phyloP scores from a whole-genome alignment of 92 coral and sea anemone species.

The Muricea muricata region DNA sequence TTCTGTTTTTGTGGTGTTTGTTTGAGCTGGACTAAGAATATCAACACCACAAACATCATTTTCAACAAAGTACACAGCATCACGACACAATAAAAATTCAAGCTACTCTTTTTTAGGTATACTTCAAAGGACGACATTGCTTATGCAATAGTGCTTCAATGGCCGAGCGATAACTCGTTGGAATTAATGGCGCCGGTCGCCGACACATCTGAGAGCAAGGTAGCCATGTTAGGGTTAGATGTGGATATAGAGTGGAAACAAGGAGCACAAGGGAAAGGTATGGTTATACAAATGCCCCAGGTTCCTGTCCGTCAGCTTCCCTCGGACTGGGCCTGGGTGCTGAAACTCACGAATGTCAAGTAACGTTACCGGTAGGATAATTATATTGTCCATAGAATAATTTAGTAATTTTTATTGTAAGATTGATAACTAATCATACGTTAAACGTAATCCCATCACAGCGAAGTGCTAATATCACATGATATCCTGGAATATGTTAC shows the following conservation, averaged over 20 bases:
- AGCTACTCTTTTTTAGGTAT: no score
- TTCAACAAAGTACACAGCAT: conserved; percentile 80
- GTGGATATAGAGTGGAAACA: conserved; percentile 78
- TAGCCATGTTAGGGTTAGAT: conserved; percentile 84
- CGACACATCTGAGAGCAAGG: conserved; percentile 44
- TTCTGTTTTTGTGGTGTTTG: no score
- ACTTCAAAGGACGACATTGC: conserved; percentile 73
- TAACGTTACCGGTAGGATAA: no score
- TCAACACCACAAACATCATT: not conserved
- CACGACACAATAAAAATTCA: no score
- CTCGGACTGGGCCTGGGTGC: conserved; percentile 93
- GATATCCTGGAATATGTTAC: no score
- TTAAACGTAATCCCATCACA: no score
- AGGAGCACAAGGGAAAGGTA: conserved; percentile 56
- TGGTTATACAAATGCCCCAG: conserved; percentile 74
- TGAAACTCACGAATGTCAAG: conserved; percentile 67
- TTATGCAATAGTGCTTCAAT: conserved; percentile 78
- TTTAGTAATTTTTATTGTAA: no score
- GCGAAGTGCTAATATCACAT: not conserved
- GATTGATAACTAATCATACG: no score
- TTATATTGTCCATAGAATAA: no score
- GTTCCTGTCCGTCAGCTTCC: conserved; percentile 80
- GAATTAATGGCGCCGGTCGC: conserved; percentile 51
- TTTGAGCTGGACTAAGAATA: no score
- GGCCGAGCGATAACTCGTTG: conserved; percentile 71